Conservation (phyloP, 1,140 invertebrate genomes). For the Dendrolimus punctatus region DNA sequence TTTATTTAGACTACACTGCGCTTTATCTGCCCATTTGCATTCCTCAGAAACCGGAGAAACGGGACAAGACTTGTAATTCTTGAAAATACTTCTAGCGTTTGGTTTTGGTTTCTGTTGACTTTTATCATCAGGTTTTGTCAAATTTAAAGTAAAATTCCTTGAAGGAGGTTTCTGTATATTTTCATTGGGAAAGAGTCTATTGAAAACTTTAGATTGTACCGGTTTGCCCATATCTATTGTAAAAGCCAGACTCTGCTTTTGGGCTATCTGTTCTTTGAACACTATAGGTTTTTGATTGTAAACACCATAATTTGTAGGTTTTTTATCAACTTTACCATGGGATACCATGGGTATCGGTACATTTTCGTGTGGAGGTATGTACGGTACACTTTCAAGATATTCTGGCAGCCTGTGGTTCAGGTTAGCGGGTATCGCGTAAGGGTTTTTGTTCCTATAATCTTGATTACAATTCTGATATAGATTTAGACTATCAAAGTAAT, state of each 20-base stretch:
- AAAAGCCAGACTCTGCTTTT: slow-evolving; percentile 46
- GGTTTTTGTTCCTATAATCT: slow-evolving; percentile 63
- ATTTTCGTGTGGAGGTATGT: slow-evolving; percentile 34
- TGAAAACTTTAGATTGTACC: slow-evolving; percentile 59
- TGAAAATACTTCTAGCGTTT: slow-evolving; percentile 74
- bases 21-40: slow-evolving; percentile 75
- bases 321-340: slow-evolving; percentile 20
- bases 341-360: slow-evolving; percentile 3
- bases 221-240: slow-evolving; percentile 56
- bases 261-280: slow-evolving; percentile 38
- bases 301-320: slow-evolving; percentile 27
- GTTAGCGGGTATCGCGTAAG: slow-evolving; percentile 69
- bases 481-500: slow-evolving; percentile 59
- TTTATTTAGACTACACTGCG: slow-evolving; percentile 27
- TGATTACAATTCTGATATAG: slow-evolving; percentile 39
- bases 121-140: slow-evolving; percentile 43
- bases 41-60: slow-evolving; percentile 80
- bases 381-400: slow-evolving; percentile 38
- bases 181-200: slow-evolving; percentile 58
- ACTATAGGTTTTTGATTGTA: slow-evolving; percentile 31
- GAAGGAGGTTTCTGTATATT: slow-evolving; percentile 33
- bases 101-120: slow-evolving; percentile 51
- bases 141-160: slow-evolving; percentile 62
- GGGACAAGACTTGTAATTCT: slow-evolving; percentile 79
- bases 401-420: slow-evolving; percentile 60